Evolutionary conservation across 2,797 vertebrate genomes (phyloP).

Genomic region (Hippocampus kuda): DNA sequence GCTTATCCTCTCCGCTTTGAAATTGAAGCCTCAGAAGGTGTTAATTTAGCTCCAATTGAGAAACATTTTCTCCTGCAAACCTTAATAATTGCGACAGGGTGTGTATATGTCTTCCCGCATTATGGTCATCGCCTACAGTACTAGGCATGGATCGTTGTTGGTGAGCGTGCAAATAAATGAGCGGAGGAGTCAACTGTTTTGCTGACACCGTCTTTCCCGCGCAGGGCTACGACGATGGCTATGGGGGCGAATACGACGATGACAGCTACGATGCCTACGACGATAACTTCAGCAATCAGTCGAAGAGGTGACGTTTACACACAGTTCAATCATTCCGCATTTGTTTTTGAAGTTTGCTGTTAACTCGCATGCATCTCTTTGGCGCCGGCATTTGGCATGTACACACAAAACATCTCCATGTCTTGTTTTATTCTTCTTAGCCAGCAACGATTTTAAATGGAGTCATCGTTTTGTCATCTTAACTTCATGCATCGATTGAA

Average conservation of each 20-base stretch:
- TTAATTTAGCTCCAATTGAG: background rate
- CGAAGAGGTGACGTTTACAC: conserved; percentile 76
- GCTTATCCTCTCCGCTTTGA: background rate
- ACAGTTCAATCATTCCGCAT: background rate
- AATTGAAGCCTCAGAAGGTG: background rate
- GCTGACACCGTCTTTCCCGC: conserved; percentile 10
- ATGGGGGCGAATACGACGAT: conserved; percentile 90
- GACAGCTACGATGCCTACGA: conserved; percentile 88
- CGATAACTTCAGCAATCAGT: conserved; percentile 81
- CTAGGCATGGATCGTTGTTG: conserved; percentile 47
- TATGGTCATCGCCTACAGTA: conserved; percentile 40
- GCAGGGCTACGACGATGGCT: conserved; percentile 91
- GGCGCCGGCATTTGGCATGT: background rate
- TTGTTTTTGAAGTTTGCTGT: background rate
- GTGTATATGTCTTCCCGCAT: conserved; percentile 34
- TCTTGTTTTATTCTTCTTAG: background rate
- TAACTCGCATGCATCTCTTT: background rate
- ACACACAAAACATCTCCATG: background rate
- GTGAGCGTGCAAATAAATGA: conserved; percentile 19
- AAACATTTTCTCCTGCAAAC: conserved; percentile 30
- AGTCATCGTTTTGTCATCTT: background rate
- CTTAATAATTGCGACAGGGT: conserved; percentile 45
- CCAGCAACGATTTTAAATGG: background rate
- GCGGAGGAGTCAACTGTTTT: conserved; percentile 5
- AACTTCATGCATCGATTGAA: background rate